Base-by-base conservation (phyloP, 2,888 invertebrate genomes). In the Hyposoter dolosus region DNA sequence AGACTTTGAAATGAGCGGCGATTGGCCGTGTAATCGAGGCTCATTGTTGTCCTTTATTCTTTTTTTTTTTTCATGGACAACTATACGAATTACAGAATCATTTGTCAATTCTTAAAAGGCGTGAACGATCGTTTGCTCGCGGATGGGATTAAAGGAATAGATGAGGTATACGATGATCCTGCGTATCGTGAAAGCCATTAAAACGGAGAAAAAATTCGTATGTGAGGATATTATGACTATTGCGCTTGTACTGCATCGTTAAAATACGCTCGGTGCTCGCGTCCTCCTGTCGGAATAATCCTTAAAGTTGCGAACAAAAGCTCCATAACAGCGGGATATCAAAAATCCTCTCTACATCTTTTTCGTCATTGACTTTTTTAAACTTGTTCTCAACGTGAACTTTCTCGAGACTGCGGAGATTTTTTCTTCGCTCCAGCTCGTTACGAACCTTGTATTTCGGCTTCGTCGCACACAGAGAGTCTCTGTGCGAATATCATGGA, bases 71-170 rank as follows among this genome's bases (percentile, higher is more conserved):
- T 71, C 78, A 74, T 56, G 83, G 66, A 85, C 83, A 86, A 86
- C 87, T 83, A 86, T 35, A 76, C 74, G 81, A 86, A 82, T 87
- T 83, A 65, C 74, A 86, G 77, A 85, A 83, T 88, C 87, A 87
- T 88, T 87, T 87, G 87, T 87, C 86, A 87, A 80, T 75, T 72
- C 76, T 77, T 68, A 69, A 78, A 78, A 80, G 83, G 78, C 74
- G 81, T 77, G 80, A 80, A 87, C 17, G 43, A 80, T 82, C 35
- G 77, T 23, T 65, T 23, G 47, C 19, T 60, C 40, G 80, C 68
- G n/a, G 66, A 74, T 81, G 69, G 75, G 69, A 65, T 63, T 76
- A 75, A 60, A 28, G 32, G 3, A 53, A 77, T 76, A 80, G 32
- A 80, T 12, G 65, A 43, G 68, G 56, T 80, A 72, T 68, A 77